Conservation (phyloP, 2,113 vertebrate species). For the Heterotilapia buettikoferi region DNA sequence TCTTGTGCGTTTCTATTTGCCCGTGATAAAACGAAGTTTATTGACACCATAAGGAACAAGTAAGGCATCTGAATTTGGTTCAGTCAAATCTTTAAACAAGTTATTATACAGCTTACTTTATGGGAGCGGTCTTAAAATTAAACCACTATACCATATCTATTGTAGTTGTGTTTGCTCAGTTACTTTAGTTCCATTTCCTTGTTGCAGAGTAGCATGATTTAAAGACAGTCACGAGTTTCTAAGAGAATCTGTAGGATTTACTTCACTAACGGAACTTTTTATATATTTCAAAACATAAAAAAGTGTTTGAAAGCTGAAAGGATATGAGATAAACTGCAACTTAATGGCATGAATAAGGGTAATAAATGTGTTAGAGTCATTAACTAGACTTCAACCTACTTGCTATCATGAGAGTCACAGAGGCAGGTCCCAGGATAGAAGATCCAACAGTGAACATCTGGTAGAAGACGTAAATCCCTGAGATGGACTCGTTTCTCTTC, state of each 20-base stretch:
- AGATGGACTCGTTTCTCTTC: constrained; percentile 76
- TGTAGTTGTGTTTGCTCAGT: not conserved
- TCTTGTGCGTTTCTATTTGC: not conserved
- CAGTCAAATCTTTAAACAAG: not conserved
- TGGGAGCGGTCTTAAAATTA: not conserved
- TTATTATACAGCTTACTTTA: not conserved
- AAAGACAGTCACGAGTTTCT: not conserved
- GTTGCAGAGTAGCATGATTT: not conserved
- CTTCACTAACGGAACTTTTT: not conserved
- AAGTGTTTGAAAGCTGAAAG: not conserved
- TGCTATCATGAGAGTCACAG: constrained; percentile 79
- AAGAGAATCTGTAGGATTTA: not conserved
- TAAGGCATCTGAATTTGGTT: not conserved
- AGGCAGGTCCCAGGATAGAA: constrained; percentile 78
- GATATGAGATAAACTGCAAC: not conserved
- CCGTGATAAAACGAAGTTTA: not conserved
- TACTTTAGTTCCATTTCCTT: not conserved
- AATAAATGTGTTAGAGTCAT: not conserved
- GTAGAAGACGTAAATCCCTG: constrained; percentile 74
- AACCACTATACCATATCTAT: not conserved
- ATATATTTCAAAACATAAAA: not conserved
- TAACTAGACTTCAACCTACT: constrained; percentile 42
- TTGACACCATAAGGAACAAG: not conserved
- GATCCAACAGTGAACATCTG: constrained; percentile 77
- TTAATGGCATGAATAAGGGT: not conserved